Conservation (phyloP, 2,113 vertebrate genomes). For the Illadopsis cleaveri region DNA sequence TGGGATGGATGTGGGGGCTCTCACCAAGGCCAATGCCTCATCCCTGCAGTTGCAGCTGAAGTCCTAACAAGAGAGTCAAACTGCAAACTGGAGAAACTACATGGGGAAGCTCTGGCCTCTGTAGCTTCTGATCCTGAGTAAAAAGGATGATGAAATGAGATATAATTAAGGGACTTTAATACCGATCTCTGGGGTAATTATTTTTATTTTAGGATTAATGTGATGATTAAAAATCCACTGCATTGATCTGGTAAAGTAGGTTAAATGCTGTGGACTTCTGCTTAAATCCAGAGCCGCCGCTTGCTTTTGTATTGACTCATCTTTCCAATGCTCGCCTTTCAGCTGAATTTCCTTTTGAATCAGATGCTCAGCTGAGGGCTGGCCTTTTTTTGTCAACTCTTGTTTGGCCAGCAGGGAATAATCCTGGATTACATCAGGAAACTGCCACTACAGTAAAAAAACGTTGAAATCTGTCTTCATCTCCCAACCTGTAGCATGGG, state of each 20-base stretch:
- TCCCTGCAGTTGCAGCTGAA: background rate
- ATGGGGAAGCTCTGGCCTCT: background rate
- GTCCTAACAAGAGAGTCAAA: background rate
- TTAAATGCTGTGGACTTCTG: conserved; percentile 49
- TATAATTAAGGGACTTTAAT: conserved; percentile 55
- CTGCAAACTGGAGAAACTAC: background rate
- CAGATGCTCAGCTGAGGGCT: background rate
- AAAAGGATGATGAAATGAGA: conserved; percentile 39
- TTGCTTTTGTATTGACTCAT: conserved; percentile 38
- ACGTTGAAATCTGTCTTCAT: background rate
- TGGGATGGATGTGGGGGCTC: background rate
- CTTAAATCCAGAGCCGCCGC: background rate
- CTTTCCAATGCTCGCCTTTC: background rate
- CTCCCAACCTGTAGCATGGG: background rate
- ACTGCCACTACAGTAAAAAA: background rate
- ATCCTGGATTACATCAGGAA: conserved; percentile 40
- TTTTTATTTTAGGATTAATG: conserved; percentile 67
- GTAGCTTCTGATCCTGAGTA: background rate
- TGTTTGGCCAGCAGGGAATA: conserved; percentile 19
- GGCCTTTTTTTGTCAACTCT: conserved; percentile 1
- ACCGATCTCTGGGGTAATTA: conserved; percentile 40
- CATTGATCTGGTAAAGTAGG: conserved; percentile 59
- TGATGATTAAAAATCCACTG: conserved; percentile 30
- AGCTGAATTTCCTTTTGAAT: conserved; percentile 38
- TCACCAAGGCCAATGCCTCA: background rate